Percentiles rank a stretch among this genome's conserved stretches.
These are phyloP conservation scores for Brachynemurus nebulosus DNA, from an alignment of 2,888 invertebrate species.

Conservation along the genomic window DNA sequence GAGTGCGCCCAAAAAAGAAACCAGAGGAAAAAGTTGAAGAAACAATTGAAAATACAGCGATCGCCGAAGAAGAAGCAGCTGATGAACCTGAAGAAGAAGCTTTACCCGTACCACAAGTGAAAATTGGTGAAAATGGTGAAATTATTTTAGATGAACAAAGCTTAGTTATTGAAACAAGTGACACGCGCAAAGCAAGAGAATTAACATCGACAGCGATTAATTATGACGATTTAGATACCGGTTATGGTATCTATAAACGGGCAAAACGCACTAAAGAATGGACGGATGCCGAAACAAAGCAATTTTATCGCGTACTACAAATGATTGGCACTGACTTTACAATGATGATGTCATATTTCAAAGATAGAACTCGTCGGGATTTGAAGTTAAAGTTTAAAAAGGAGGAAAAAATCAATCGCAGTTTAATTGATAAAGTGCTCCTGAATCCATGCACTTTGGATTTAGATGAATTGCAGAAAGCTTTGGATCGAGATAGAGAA, in stretches of 20 bases:
- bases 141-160: slow-evolving; percentile 71
- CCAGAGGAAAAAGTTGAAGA: neutral
- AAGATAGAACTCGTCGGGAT: slow-evolving; percentile 62
- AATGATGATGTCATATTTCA: slow-evolving; percentile 69
- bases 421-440: slow-evolving; percentile 61
- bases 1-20: neutral
- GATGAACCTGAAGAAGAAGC: slow-evolving; percentile 29
- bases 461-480: slow-evolving; percentile 42
- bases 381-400: slow-evolving; percentile 87
- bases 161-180: slow-evolving; percentile 62
- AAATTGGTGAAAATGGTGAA: slow-evolving; percentile 73
- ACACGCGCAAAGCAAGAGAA: slow-evolving; percentile 42
- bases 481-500: slow-evolving; percentile 37
- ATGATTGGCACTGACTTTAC: slow-evolving; percentile 88
- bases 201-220: slow-evolving; percentile 37
- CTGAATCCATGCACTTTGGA: slow-evolving; percentile 56
- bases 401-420: slow-evolving; percentile 68
- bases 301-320: slow-evolving; percentile 81
- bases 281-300: slow-evolving; percentile 66
- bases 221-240: slow-evolving; percentile 41
- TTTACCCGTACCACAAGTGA: slow-evolving; percentile 68
- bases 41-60: no score
- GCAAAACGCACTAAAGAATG: slow-evolving; percentile 58
- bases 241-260: slow-evolving; percentile 50
- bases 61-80: slow-evolving; percentile 15